Conservation (phyloP, 2,888 invertebrate genomes). For the Cryptosula pallasiana region DNA sequence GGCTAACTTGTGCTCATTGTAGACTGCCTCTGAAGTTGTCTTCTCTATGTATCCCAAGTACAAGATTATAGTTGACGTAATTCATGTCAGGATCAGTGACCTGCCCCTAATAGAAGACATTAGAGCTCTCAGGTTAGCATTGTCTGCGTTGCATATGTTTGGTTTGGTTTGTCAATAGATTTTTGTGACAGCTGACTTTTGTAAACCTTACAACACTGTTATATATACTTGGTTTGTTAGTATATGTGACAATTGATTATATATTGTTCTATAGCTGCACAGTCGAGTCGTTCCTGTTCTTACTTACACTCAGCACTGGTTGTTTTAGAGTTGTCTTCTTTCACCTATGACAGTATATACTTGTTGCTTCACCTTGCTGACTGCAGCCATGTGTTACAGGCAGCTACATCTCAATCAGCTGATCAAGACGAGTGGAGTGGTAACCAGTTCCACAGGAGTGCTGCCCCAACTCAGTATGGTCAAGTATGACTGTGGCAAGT, state of each 20-base stretch:
- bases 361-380: too few relatives aligned
- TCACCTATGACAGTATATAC: too few relatives aligned
- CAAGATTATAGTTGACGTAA: constrained; percentile 84
- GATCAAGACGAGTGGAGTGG: constrained; percentile 87
- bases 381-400: constrained; percentile 38
- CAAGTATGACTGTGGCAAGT: constrained; percentile 95
- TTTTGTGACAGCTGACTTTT: too few relatives aligned
- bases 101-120: constrained; percentile 92
- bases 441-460: constrained; percentile 82
- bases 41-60: constrained; percentile 92
- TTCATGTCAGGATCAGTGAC: constrained; percentile 90
- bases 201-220: too few relatives aligned
- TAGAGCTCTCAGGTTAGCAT: constrained; percentile 70
- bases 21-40: constrained; percentile 66
- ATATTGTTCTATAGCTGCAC: too few relatives aligned
- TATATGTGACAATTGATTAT: too few relatives aligned
- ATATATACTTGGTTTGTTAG: too few relatives aligned
- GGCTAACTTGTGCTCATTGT: constrained; percentile 30
- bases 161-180: too few relatives aligned
- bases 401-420: constrained; percentile 78
- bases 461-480: constrained; percentile 90
- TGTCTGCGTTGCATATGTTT: too few relatives aligned
- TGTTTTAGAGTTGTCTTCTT: too few relatives aligned
- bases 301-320: too few relatives aligned
- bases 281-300: too few relatives aligned